Evolutionary conservation across 2,888 invertebrate genomes (phyloP).

Genomic region (Exephanes ischioxanthus): DNA sequence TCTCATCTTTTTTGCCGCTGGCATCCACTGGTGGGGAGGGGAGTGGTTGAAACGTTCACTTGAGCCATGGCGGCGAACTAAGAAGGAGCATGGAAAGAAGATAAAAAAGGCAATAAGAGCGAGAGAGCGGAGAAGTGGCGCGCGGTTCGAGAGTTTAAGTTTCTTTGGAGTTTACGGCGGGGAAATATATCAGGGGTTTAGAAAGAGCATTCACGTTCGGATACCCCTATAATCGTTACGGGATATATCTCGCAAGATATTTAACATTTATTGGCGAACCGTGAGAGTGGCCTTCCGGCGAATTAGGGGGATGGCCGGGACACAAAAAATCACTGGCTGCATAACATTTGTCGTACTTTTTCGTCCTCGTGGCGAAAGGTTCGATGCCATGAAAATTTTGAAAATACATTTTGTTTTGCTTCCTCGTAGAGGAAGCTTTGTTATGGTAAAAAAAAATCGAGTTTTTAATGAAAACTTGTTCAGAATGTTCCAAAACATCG

Average conservation of each 20-base stretch:
- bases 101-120: not conserved
- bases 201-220: slow-evolving; percentile 23
- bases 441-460: too few species aligned
- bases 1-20: slow-evolving; percentile 17
- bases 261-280: slow-evolving; percentile 40
- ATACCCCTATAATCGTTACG: slow-evolving; percentile 21
- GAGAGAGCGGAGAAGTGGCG: slow-evolving; percentile 26
- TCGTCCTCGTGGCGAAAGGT: not conserved
- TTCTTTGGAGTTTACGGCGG: slow-evolving; percentile 47
- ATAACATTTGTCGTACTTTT: not conserved
- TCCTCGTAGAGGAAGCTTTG: too few species aligned
- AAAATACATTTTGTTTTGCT: not conserved
- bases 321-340: not conserved
- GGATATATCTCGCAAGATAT: slow-evolving; percentile 36
- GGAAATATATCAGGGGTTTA: slow-evolving; percentile 41
- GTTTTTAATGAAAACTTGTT: too few species aligned
- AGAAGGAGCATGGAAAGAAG: slow-evolving; percentile 10
- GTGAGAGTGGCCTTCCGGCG: not conserved
- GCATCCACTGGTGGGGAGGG: slow-evolving; percentile 1
- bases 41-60: slow-evolving; percentile 22
- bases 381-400: not conserved
- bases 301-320: not conserved
- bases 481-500: too few species aligned
- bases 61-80: not conserved
- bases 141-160: slow-evolving; percentile 34